Percentiles rank a stretch among this genome's conserved stretches.
Evolutionary conservation across 1,140 invertebrate species (phyloP).

Genomic region (Procambarus virginalis): DNA sequence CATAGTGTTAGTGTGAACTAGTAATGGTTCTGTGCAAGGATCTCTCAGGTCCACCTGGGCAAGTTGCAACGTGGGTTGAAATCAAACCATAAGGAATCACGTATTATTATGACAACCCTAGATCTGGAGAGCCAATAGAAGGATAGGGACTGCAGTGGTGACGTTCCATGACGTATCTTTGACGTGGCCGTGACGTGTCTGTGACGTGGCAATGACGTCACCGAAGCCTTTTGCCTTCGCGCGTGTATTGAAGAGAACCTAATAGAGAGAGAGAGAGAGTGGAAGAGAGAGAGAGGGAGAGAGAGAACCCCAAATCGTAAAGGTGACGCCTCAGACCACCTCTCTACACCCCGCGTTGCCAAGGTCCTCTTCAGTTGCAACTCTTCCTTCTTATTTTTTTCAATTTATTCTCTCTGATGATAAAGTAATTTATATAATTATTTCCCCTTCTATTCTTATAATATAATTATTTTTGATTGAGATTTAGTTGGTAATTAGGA

Average conservation of each 20-base stretch:
- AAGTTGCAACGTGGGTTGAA: not conserved
- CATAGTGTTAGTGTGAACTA: not conserved
- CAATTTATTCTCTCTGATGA: too few relatives aligned
- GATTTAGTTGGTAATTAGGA: too few relatives aligned
- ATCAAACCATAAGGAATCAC: not conserved
- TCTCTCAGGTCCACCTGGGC: too few relatives aligned
- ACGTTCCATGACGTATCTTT: not conserved
- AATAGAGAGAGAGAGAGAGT: slow-evolving; percentile 8
- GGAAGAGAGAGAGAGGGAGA: not conserved
- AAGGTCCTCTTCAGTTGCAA: too few relatives aligned
- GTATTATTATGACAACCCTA: not conserved
- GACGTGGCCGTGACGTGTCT: slow-evolving; percentile 18
- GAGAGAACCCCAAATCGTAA: slow-evolving; percentile 15
- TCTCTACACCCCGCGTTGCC: not conserved
- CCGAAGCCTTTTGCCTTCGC: not conserved
- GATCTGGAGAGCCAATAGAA: not conserved
- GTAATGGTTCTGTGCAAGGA: not conserved
- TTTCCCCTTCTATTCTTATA: too few relatives aligned
- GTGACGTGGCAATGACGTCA: slow-evolving; percentile 25
- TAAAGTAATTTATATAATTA: too few relatives aligned
- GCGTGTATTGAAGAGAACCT: slow-evolving; percentile 13
- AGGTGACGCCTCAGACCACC: slow-evolving; percentile 4
- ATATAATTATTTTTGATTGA: too few relatives aligned
- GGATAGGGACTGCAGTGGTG: not conserved
- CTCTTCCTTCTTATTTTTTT: too few relatives aligned